These are phyloP conservation scores for Xylocampa areola DNA, from an alignment of 2,888 invertebrate species.

Conservation along the genomic window DNA sequence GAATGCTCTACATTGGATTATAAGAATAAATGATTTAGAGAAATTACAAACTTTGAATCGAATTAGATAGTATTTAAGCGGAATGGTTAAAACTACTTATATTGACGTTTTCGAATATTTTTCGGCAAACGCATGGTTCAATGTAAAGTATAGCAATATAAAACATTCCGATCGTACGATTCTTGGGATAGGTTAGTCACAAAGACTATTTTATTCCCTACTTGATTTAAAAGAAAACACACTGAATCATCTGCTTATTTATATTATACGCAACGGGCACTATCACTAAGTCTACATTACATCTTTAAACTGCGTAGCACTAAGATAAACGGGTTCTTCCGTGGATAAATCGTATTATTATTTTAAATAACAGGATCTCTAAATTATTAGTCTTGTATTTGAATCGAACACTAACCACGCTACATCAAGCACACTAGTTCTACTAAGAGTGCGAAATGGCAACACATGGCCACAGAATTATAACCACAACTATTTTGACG, in stretches of 20 bases:
- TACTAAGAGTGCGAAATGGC: background rate
- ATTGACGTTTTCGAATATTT: no score
- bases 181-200: conserved; percentile 44
- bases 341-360: conserved; percentile 12
- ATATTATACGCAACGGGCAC: conserved; percentile 7
- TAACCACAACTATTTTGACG: background rate
- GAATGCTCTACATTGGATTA: conserved; percentile 1
- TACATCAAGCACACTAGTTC: no score
- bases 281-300: conserved; percentile 6
- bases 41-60: background rate
- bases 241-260: conserved; percentile 42
- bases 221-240: conserved; percentile 41
- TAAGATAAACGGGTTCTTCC: background rate
- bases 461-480: conserved; percentile 7
- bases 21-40: conserved; percentile 8
- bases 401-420: conserved; percentile 9
- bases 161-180: conserved; percentile 5
- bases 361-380: no score
- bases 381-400: no score
- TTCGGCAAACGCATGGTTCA: no score
- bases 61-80: background rate
- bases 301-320: conserved; percentile 9
- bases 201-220: conserved; percentile 26
- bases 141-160: background rate
- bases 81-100: conserved; percentile 2